Evolutionary conservation across 2,113 vertebrate genomes (phyloP).

Genomic region (Galemys pyrenaicus): DNA sequence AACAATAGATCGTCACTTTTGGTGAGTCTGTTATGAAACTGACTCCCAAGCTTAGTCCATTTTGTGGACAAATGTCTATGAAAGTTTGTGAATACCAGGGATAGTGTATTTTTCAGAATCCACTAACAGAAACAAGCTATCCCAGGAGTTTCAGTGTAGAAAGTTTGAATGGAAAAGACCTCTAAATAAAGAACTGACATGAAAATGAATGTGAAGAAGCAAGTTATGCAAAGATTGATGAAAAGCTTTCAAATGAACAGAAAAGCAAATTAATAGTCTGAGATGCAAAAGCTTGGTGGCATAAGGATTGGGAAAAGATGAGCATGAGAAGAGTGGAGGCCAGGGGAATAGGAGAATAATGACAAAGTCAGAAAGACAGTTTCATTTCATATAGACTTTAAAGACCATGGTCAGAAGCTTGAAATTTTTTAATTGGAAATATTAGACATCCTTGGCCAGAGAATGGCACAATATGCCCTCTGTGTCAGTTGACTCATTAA

Average conservation of each 20-base stretch:
- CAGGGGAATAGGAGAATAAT: background rate
- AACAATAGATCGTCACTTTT: background rate
- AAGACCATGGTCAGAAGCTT: background rate
- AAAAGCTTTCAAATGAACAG: background rate
- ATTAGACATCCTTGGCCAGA: background rate
- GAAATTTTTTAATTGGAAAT: background rate
- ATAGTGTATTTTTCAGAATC: too few species aligned
- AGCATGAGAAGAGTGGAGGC: background rate
- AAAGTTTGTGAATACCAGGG: background rate
- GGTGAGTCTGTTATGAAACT: background rate
- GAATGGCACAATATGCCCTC: background rate
- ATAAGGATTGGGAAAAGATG: background rate
- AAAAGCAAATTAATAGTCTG: background rate
- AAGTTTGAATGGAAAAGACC: background rate
- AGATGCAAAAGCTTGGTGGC: background rate
- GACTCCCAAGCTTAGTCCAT: rapidly evolving
- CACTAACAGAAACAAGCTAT: background rate
- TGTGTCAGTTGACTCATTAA: background rate
- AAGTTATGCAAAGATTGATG: background rate
- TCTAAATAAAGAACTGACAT: background rate
- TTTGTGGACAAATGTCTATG: background rate
- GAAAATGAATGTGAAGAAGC: background rate
- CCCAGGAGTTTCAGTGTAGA: background rate
- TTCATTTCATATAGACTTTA: background rate
- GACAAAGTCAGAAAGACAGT: background rate